Conservation (phyloP, 1,140 invertebrate genomes). For the Macrosteles quadrilineatus region DNA sequence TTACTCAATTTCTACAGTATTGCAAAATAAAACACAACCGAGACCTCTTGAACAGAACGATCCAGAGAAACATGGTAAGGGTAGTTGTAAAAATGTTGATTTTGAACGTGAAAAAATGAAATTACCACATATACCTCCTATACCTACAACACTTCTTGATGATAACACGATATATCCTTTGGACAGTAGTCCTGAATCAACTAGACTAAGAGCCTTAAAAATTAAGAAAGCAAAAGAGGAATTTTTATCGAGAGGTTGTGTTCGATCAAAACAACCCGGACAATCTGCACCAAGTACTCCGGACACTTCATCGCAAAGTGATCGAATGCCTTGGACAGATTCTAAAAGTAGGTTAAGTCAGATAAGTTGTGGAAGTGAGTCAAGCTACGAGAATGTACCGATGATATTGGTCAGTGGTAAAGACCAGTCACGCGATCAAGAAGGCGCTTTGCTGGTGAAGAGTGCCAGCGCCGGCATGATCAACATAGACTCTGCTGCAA, state of each 20-base stretch:
- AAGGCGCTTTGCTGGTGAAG: conserved; percentile 54
- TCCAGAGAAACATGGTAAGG: no score
- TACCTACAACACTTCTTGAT: background rate
- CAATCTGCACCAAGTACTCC: background rate
- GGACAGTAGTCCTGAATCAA: conserved; percentile 23
- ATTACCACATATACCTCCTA: conserved; percentile 7
- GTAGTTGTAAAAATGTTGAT: no score
- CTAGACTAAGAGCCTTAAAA: conserved; percentile 51
- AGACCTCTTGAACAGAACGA: no score
- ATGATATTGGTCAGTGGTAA: conserved; percentile 32
- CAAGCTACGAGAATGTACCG: conserved; percentile 48
- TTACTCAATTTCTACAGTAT: background rate
- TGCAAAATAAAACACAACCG: background rate
- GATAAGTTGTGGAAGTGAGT: conserved; percentile 59
- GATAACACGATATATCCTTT: background rate
- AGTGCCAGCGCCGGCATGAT: conserved; percentile 73
- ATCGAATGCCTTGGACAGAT: conserved; percentile 35
- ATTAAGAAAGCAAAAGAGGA: conserved; percentile 64
- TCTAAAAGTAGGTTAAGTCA: conserved; percentile 53
- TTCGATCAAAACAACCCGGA: conserved; percentile 21
- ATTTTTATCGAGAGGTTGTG: conserved; percentile 53
- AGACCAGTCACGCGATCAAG: conserved; percentile 18
- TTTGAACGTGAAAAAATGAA: background rate
- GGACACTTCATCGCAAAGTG: conserved; percentile 43
- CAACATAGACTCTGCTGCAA: conserved; percentile 54